A percentile compares a stretch with the other conserved stretches of the same genome.
Evolutionary conservation across 1,140 invertebrate genomes (phyloP).

Genomic region (Chrysoperla carnea): DNA sequence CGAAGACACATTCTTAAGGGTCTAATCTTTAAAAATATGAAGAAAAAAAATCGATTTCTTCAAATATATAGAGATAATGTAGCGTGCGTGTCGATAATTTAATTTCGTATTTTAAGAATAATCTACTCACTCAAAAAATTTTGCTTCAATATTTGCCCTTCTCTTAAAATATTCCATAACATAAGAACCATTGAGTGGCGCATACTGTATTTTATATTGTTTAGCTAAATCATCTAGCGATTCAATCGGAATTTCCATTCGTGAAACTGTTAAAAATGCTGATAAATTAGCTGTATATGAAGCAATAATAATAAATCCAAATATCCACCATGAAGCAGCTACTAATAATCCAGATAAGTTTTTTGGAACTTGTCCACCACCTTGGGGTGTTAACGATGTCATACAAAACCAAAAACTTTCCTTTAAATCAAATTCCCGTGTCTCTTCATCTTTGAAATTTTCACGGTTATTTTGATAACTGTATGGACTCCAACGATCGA

Average conservation of each 20-base stretch:
- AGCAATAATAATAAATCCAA: constrained; percentile 96
- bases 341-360: constrained; percentile 82
- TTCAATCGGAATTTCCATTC: constrained; percentile 81
- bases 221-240: constrained; percentile 83
- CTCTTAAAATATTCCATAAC: constrained; percentile 87
- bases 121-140: constrained; percentile 77
- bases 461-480: constrained; percentile 89
- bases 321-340: constrained; percentile 95
- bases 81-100: too few relatives aligned
- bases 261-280: constrained; percentile 83
- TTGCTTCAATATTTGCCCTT: constrained; percentile 89
- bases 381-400: constrained; percentile 92
- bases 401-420: constrained; percentile 98
- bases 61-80: too few relatives aligned
- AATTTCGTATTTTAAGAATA: background rate
- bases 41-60: too few relatives aligned
- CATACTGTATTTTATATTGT: constrained; percentile 91
- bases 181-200: constrained; percentile 65
- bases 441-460: constrained; percentile 86
- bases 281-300: constrained; percentile 95
- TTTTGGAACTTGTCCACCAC: constrained; percentile 90
- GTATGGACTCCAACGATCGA: constrained; percentile 92
- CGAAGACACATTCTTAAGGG: background rate
- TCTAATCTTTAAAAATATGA: too few relatives aligned
- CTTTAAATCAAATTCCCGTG: constrained; percentile 86